Conservation (phyloP, 2,113 vertebrate species). For the Echinops telfairi region DNA sequence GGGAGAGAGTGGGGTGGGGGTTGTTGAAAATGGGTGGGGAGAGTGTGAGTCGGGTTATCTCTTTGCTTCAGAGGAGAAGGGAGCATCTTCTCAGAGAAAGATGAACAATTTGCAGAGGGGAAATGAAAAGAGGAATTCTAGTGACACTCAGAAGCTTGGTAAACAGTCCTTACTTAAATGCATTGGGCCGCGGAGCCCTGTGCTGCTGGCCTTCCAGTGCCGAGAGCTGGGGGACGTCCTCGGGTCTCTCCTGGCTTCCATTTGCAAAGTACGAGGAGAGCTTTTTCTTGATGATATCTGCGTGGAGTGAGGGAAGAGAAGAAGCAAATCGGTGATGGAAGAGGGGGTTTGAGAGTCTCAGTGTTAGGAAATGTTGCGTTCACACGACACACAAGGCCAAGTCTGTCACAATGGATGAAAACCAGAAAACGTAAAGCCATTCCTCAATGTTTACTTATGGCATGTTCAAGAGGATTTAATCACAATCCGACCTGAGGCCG, state of each 20-base stretch:
- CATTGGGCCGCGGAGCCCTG: neutral
- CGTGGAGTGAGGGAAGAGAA: neutral
- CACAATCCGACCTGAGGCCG: neutral
- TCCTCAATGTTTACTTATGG: neutral
- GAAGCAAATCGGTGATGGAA: neutral
- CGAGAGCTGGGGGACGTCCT: neutral
- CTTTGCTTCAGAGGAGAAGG: neutral
- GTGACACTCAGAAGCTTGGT: neutral
- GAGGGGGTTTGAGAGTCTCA: neutral
- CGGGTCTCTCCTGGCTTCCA: constrained; percentile 10
- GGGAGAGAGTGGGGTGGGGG: too few species aligned
- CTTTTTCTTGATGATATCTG: constrained; percentile 60
- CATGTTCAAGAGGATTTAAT: constrained; percentile 26
- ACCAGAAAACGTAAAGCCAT: neutral
- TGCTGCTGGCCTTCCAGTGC: neutral
- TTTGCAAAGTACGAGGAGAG: neutral
- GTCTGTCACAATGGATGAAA: neutral
- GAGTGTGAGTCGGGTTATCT: neutral
- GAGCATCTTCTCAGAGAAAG: neutral
- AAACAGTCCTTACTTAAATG: constrained; percentile 68
- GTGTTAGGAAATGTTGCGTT: accelerated
- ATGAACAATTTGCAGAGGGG: neutral
- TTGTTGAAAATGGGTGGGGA: too few species aligned
- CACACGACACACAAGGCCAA: accelerated
- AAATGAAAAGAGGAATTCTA: neutral